Conservation (phyloP, 2,113 vertebrate species). For the Aspidoscelis tigris region DNA sequence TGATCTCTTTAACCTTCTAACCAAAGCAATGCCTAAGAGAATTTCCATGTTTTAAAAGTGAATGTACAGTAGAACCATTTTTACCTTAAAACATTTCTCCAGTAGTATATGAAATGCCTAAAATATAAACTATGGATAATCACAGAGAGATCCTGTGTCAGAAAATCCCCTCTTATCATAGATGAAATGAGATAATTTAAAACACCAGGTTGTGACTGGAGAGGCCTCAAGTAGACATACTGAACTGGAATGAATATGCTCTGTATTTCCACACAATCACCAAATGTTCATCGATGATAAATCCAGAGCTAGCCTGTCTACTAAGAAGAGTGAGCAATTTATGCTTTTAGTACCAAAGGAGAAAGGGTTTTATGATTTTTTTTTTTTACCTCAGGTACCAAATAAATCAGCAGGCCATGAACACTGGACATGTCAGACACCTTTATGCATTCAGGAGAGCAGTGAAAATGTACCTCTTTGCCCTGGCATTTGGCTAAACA, state of each 20-base stretch:
- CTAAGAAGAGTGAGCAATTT: no score
- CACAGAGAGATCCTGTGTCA: not conserved
- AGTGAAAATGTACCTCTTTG: no score
- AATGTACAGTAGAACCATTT: not conserved
- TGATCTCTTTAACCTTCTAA: not conserved
- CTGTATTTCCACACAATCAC: not conserved
- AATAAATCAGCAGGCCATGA: no score
- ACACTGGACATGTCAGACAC: no score
- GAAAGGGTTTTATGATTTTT: no score
- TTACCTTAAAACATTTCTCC: not conserved
- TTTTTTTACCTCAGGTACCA: no score
- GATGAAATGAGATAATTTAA: no score
- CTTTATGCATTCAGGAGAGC: no score
- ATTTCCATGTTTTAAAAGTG: not conserved
- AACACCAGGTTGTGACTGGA: not conserved
- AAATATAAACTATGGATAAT: not conserved
- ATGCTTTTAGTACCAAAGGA: no score
- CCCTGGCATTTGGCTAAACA: no score
- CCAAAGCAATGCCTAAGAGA: not conserved
- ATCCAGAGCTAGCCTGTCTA: no score
- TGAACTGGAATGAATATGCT: not conserved
- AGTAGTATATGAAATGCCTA: not conserved
- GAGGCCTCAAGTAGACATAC: not conserved
- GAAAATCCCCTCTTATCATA: not conserved
- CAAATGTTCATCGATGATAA: not conserved